Base-by-base conservation (phyloP, 2,797 vertebrate species). In the Ceryle rudis region DNA sequence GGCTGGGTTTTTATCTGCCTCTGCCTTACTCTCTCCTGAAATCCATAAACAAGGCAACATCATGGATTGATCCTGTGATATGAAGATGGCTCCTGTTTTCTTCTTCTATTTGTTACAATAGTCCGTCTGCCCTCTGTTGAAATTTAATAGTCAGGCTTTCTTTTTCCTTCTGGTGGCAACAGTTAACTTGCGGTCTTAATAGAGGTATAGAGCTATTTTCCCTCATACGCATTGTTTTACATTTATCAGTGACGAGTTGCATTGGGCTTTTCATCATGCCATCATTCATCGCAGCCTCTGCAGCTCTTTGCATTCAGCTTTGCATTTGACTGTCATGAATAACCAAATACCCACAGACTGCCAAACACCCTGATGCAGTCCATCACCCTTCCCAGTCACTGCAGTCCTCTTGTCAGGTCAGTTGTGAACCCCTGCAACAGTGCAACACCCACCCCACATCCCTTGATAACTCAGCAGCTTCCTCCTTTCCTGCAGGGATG, bases 391-490 rank as follows among this genome's bases (percentile, higher is more conserved):
- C 37, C 51, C 51, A 25, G 41, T 25, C 16, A 11, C 58, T 55
- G 22, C 22, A 9, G 37, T 61, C 28, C 46, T 41, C 18, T 23
- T n/a, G 19, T 11, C 49, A 72, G 25, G 37, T 57, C 66, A 60
- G 3, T 9, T 28, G 15, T 1, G 20, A 67, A 35, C 9, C 21
- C 64, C 11, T 10, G 10, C 23, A 46, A 9, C 8, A 54, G 41
- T 1, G 6, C 58, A 37, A 64, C 20, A 4, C 41, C 11, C 16
- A 0, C 42, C 70, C 42, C 46, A 2, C 5, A 2, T 22, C 31
- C 39, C 9, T 5, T 11, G 31, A 7, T 17, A 61, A 81, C 60
- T 33, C 81, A 17, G 52, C 58, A 39, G 39, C 3, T 4, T 21
- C 46, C 44, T 55, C 42, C 31, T 67, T 55, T 42, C 47, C 41